Evolutionary conservation across 2,797 vertebrate species (phyloP), one percentile per base, ranked within the genome.

Genomic region (Neoniphon sammara): DNA sequence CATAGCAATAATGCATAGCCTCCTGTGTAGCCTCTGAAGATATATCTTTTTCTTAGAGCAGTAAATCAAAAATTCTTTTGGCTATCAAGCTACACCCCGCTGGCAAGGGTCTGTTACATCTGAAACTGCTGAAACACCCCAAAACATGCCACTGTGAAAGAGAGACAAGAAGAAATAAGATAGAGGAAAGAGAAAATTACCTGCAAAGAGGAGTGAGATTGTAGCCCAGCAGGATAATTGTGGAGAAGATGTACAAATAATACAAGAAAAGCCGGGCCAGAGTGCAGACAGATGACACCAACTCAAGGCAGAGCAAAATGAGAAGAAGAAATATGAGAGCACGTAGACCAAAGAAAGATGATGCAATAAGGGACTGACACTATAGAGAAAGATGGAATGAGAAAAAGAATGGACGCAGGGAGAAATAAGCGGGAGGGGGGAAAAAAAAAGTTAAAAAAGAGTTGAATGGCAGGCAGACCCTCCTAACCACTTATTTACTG

Each of bases 301-400:
- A 87, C 82, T 88, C 73, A 87, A 82, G 84, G 87, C 85, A 78
- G 75, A 78, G 77, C 77, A 79, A 88, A 88, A 90, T 83, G 78
- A 89, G 83, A 87, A 73, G 70, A 85, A 68, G 77, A 90, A 87
- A 91, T 84, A 88, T 78, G 82, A 83, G 73, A 21, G 49, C 50
- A 61, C 80, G 77, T 42, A 49, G 66, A 69, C 80, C 82, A 85
- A 85, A 87, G 86, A 89, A 82, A 87, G 83, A 91, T 88, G 88
- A 89, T 80, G 88, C 85, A 88, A 87, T 89, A 89, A 87, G 84
- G 60, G 58, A 64, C 57, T 76, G 82, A 86, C 75, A 83, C 78
- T 66, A 77, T 83, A 86, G 57, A 81, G 76, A 73, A 76, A 74
- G 77, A 86, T 80, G 77, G 85, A 63, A 58, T 54, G 3, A 64